Conservation (phyloP, 1,140 invertebrate genomes). For the Riptortus pedestris region DNA sequence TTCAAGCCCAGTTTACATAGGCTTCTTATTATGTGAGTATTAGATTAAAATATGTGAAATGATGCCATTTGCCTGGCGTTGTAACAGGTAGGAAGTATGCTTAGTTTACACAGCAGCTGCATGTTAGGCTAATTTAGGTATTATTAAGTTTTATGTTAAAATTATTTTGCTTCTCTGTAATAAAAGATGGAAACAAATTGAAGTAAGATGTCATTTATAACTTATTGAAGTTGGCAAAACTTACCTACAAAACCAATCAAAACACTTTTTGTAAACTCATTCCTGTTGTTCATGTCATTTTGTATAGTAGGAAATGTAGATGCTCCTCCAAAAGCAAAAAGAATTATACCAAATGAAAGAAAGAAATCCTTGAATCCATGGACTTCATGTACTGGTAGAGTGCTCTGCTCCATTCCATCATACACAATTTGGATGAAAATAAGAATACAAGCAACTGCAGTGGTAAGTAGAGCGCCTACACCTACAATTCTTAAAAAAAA, state of each 20-base stretch:
- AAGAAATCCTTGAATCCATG: slow-evolving; percentile 44
- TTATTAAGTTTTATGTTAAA: no score
- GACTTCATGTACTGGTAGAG: slow-evolving; percentile 35
- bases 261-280: slow-evolving; percentile 44
- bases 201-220: no score
- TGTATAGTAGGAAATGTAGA: slow-evolving; percentile 59
- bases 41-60: no score
- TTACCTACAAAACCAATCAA: slow-evolving; percentile 44
- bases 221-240: background rate
- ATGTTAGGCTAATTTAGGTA: no score
- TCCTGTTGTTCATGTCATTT: slow-evolving; percentile 53
- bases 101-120: no score
- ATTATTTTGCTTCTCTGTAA: no score
- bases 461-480: slow-evolving; percentile 46
- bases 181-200: no score
- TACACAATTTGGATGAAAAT: slow-evolving; percentile 47
- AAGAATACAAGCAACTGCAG: slow-evolving; percentile 45
- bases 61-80: no score
- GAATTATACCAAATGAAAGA: slow-evolving; percentile 50
- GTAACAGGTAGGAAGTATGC: no score
- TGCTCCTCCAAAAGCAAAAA: slow-evolving; percentile 56
- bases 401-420: slow-evolving; percentile 36
- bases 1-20: no score
- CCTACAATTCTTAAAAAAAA: slow-evolving; percentile 43
- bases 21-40: no score